Evolutionary conservation across 2,888 invertebrate species (phyloP).

Genomic region (Griposia aprilina): DNA sequence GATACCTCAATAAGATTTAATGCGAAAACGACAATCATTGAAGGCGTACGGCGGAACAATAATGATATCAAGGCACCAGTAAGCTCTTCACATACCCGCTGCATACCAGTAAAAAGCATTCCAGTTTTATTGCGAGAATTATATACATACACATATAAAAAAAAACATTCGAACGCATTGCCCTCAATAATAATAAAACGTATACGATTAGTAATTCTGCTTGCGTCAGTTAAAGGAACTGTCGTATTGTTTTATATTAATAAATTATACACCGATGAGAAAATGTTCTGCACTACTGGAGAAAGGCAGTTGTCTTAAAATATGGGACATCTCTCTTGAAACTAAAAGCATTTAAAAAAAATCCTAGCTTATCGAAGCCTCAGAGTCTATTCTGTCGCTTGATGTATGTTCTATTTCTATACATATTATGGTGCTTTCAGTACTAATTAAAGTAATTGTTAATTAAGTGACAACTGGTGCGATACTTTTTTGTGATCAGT

Average conservation of each 20-base stretch:
- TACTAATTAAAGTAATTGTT: neutral
- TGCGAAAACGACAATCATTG: neutral
- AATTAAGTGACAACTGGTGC: neutral
- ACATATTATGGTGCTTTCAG: neutral
- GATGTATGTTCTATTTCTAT: neutral
- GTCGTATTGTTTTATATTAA: conserved; percentile 39
- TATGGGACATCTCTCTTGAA: neutral
- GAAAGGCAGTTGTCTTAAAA: neutral
- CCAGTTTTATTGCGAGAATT: conserved; percentile 4
- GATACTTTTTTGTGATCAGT: conserved; percentile 25
- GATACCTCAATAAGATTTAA: no score
- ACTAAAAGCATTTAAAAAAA: neutral
- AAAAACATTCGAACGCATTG: conserved; percentile 24
- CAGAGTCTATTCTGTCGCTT: neutral
- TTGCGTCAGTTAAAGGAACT: conserved; percentile 29
- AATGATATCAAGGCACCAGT: neutral
- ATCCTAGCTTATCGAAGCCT: neutral
- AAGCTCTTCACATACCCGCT: neutral
- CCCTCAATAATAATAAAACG: conserved; percentile 48
- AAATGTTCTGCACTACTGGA: conserved; percentile 11
- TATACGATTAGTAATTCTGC: conserved; percentile 36
- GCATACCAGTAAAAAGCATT: neutral
- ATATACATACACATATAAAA: conserved; percentile 22
- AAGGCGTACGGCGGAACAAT: neutral
- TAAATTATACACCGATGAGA: conserved; percentile 43